phyloP scores from a whole-genome alignment of 2,113 vertebrate genomes.

The Trematocara nigrifrons region DNA sequence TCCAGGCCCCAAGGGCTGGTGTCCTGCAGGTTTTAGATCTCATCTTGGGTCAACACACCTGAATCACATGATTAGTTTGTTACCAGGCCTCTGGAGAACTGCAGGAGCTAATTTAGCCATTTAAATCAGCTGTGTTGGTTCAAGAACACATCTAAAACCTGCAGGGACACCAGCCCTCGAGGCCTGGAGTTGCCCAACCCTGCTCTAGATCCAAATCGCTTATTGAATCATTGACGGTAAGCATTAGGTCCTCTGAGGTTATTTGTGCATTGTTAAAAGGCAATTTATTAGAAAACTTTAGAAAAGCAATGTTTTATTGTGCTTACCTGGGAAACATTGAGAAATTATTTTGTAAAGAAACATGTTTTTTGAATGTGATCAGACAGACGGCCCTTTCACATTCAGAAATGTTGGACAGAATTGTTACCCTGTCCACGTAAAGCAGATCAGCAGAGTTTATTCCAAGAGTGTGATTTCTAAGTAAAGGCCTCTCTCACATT shows the following conservation, averaged over 20 bases:
- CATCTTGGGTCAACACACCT: too few relatives aligned
- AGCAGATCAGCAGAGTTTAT: not conserved
- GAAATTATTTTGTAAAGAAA: not conserved
- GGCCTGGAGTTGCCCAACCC: too few relatives aligned
- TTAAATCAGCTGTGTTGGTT: too few relatives aligned
- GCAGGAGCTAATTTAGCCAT: too few relatives aligned
- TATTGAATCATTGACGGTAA: conserved; percentile 8
- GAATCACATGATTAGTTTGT: too few relatives aligned
- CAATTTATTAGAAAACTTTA: not conserved
- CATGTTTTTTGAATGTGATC: not conserved
- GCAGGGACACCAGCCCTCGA: too few relatives aligned
- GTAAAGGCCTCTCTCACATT: not conserved
- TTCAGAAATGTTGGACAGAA: not conserved
- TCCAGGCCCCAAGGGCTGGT: too few relatives aligned
- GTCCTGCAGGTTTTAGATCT: too few relatives aligned
- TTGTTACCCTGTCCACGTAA: not conserved
- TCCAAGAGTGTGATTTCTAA: not conserved
- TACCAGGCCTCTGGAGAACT: too few relatives aligned
- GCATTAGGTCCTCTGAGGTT: not conserved
- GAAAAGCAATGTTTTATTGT: not conserved
- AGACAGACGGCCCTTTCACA: not conserved
- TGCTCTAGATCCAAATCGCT: not conserved
- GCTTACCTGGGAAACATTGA: not conserved
- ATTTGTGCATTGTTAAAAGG: not conserved
- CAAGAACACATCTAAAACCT: too few relatives aligned